Evolutionary conservation across 2,888 invertebrate genomes (phyloP), one percentile per base, ranked within the genome.

Genomic region (Steinernema hermaphroditum): DNA sequence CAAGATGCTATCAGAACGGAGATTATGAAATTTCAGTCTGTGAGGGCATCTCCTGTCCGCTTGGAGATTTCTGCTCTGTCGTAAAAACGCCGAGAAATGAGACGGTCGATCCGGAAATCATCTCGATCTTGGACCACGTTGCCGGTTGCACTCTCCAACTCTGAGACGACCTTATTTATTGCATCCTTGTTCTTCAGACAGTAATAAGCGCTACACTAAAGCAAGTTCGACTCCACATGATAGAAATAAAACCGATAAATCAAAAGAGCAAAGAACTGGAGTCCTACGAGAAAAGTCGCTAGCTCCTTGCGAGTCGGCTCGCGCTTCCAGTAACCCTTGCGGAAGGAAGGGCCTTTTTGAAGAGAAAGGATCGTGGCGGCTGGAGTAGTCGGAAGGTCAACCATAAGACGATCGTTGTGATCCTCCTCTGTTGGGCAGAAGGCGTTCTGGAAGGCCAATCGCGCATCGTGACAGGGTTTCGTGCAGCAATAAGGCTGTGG

Each of bases 401-500:
- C n/a, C n/a, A n/a, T n/a, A 8, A 37, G 37, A 6, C 54, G 22
- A 12, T 12, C 16, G 24, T 54, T 27, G 54, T 54, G 54, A 2
- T 54, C 27, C 12, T 24, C 27, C 27, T 54, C 54, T 2, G 22
- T 54, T 9, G 54, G 54, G 19, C 54, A 54, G 54, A 54, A 54
- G 27, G 54, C 54, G 12, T 24, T 54, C 24, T 54, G 24, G 54
- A 27, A 16, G 22, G 46, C 54, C n/a, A 27, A 6, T 54, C 54
- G 27, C n/a, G 46, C 22, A 19, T 54, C 54, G 27, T 54, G 54
- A 27, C 54, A 54, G 2, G 54, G 54, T 22, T 24, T 2, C 2
- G 54, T 24, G 27, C 54, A 54, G 54, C 54, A 54, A 16, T 54
- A 54, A 16, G 54, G 54, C 27, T 54, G n/a, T 12, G 37, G 37